phyloP scores from a whole-genome alignment of 2,888 invertebrate genomes.

The Germaria angustata region DNA sequence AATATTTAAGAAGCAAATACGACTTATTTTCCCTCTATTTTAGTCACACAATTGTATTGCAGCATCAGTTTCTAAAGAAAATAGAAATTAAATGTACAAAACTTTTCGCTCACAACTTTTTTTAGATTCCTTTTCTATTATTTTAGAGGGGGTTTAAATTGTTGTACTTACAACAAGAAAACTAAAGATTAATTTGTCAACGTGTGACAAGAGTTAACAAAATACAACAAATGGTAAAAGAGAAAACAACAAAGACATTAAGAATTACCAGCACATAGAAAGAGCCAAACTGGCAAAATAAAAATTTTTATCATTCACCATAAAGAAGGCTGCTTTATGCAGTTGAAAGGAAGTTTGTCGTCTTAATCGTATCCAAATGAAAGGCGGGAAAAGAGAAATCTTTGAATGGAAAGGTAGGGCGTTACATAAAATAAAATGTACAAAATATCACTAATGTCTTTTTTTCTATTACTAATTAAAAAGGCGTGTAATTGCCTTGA shows the following conservation, averaged over 20 bases:
- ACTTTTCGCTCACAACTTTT: slow-evolving; percentile 34
- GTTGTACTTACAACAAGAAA: slow-evolving; percentile 26
- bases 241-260: slow-evolving; percentile 3
- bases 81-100: neutral
- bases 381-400: neutral
- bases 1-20: slow-evolving; percentile 3
- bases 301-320: neutral
- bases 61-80: slow-evolving; percentile 29
- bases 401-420: neutral
- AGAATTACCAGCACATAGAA: neutral
- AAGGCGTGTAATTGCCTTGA: too few species aligned
- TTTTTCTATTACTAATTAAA: too few species aligned
- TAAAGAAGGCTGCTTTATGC: neutral
- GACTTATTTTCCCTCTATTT: slow-evolving; percentile 7
- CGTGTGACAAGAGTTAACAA: slow-evolving; percentile 47
- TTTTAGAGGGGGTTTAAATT: neutral
- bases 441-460: too few species aligned
- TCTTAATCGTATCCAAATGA: slow-evolving; percentile 12
- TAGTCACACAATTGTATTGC: slow-evolving; percentile 39
- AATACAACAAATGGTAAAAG: slow-evolving; percentile 30
- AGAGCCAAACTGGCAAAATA: neutral
- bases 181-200: slow-evolving; percentile 64
- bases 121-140: slow-evolving; percentile 19
- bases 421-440: too few species aligned
- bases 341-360: neutral